Evolutionary conservation across 1,140 invertebrate genomes (phyloP), one percentile per base, ranked within the genome.

Genomic region (Sminthurides bifidus): DNA sequence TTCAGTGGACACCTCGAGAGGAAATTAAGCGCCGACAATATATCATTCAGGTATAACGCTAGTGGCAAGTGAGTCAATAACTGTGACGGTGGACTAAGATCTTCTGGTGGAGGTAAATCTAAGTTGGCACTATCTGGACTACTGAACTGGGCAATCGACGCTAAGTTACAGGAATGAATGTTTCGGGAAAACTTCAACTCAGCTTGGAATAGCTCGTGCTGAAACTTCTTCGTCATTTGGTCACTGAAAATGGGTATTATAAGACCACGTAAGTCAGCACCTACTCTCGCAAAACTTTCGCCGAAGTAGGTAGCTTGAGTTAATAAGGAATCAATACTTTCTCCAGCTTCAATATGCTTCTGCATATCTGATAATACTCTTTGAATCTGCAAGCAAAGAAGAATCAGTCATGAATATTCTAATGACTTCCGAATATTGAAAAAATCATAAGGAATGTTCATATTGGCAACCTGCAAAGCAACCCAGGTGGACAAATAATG

Each of bases 251-350:
- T 59, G 4, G 59, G 57, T 26, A 56, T 33, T 10, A 61, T 44
- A 10, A 65, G 45, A 21, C 63, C 63, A 12, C 63, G 33, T 8
- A 61, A 49, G 56, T 65, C 63, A 10, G 63, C 57, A 19, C 63
- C 63, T n/a, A 65, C 63, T 12, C 63, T 31, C 0, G 63, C 59
- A 27, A 65, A 55, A 61, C 63, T 65, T 61, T 65, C 63, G 10
- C 63, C 63, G 24, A 65, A 60, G 45, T 65, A 65, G 10, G 46
- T 59, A 10, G 60, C 59, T 35, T 61, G 56, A 12, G 52, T 61
- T 41, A 59, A 45, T 15, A 65, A 52, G 21, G 57, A 50, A 30
- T 65, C 63, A 46, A 65, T 52, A 29, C 54, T 61, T 30, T 61
- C 57, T 19, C 58, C 54, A 26, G 40, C 31, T 24, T 65, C 63